Evolutionary conservation across 2,113 vertebrate species (phyloP), one percentile per base, ranked within the genome.

Genomic region (Melanostigma gelatinosum): DNA sequence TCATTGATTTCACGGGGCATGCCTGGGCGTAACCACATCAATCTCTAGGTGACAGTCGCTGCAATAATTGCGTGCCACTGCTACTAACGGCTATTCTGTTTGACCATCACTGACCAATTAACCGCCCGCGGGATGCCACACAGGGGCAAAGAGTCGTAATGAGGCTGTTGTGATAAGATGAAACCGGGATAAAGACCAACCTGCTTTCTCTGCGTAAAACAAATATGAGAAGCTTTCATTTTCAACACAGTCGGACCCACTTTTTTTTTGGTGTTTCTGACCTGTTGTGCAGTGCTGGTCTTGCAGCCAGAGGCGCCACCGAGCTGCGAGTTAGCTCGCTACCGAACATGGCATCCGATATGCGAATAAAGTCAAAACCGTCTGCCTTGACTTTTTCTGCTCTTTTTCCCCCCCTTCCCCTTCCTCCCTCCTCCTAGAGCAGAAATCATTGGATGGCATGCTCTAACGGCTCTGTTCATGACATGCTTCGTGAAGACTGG

Each of bases 1-100:
- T 79, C 91, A 93, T 94, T 91, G 93, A 94, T 94, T 93, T 92
- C 79, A 85, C 40, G 48, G 79, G 85, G 89, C 85, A 87, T 79
- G 84, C 78, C 72, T 76, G 62, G 75, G 78, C 81, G 82, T 77
- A 82, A 77, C 82, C 87, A 58, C 87, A 92, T 94, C 91, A 90
- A 91, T 94, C 90, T 91, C 79, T 15, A 61, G 78, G 79, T 86
- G 92, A 90, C 92, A 91, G 89, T 88, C 77, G 29, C 58, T 38
- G 79, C 81, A 24, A 88, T 92, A 88, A 92, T 87, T 92, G 80
- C 70, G 63, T 87, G 88, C 42, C 82, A 65, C 72, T n/a, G 83
- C 87, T 64, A 72, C 86, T 93, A 90, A 93, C 90, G 88, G 74
- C 64, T 64, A 80, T 82, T 87, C 77, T 72, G 76, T 86, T 88